These are phyloP conservation scores for Chelonia mydas DNA, from an alignment of 2,797 vertebrate genomes.

Conservation along the genomic window DNA sequence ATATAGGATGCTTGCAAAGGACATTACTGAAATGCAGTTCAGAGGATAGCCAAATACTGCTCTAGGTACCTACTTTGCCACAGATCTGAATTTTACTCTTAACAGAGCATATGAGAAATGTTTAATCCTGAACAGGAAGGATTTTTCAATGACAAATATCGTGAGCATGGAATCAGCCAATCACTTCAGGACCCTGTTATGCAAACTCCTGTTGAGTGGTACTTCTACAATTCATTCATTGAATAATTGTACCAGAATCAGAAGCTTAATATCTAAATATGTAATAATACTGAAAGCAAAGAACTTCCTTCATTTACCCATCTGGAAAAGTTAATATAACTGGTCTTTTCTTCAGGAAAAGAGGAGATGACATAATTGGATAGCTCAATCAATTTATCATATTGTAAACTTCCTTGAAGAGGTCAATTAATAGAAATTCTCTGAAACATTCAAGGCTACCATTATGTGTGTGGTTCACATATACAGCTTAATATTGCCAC, in stretches of 20 bases:
- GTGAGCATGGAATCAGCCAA: neutral
- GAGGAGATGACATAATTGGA: neutral
- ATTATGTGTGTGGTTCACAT: accelerated
- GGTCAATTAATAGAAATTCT: neutral
- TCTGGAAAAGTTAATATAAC: neutral
- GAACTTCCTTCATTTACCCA: neutral
- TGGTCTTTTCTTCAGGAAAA: neutral
- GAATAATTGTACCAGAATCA: neutral
- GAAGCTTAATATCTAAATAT: neutral
- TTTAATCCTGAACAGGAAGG: neutral
- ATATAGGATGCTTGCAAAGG: neutral
- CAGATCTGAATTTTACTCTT: neutral
- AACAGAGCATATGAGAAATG: neutral
- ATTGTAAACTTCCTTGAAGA: neutral
- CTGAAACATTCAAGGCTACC: neutral
- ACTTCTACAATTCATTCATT: neutral
- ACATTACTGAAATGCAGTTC: neutral
- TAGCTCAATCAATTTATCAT: neutral
- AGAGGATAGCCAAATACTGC: neutral
- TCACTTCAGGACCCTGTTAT: neutral
- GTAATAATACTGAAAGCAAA: neutral
- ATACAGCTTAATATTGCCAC: neutral
- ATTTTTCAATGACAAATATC: neutral
- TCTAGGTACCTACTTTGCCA: neutral
- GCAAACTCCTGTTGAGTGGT: neutral